A percentile compares a stretch with the other conserved stretches of the same genome.
phyloP scores from a whole-genome alignment of 2,888 invertebrate species.

The Andricus curvator region DNA sequence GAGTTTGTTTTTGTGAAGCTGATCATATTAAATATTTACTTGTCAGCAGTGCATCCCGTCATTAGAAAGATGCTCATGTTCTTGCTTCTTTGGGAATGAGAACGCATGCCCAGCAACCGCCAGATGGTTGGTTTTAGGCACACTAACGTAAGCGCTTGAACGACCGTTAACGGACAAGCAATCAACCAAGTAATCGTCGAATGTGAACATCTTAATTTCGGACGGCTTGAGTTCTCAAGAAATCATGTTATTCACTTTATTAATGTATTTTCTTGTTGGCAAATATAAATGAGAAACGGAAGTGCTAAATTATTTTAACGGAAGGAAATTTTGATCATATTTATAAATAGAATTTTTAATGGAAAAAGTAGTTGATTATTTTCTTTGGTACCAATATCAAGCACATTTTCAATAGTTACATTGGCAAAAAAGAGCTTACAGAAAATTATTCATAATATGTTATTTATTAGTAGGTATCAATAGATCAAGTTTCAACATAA shows the following conservation, averaged over 20 bases:
- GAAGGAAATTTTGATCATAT: not conserved
- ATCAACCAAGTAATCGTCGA: slow-evolving; percentile 26
- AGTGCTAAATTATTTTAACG: not conserved
- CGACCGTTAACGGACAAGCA: slow-evolving; percentile 32
- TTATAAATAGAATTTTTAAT: not conserved
- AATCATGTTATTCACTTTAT: not conserved
- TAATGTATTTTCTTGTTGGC: slow-evolving; percentile 9
- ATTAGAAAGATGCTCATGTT: slow-evolving; percentile 30
- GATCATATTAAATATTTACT: slow-evolving; percentile 34
- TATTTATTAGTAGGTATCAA: too few relatives aligned
- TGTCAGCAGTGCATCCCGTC: slow-evolving; percentile 34
- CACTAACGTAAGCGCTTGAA: slow-evolving; percentile 17
- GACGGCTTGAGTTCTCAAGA: not conserved
- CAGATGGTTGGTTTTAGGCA: slow-evolving; percentile 35
- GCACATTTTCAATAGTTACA: too few relatives aligned
- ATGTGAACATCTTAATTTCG: slow-evolving; percentile 28
- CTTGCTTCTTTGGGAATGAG: slow-evolving; percentile 26
- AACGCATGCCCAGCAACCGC: slow-evolving; percentile 21
- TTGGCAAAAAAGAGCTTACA: too few relatives aligned
- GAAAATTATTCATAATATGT: too few relatives aligned
- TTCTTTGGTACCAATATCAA: too few relatives aligned
- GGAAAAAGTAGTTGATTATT: not conserved
- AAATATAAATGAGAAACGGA: not conserved
- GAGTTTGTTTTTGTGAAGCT: not conserved
- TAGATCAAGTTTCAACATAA: too few relatives aligned